Conservation (phyloP, 2,888 invertebrate species). For the Caenorhabditis wallacei region DNA sequence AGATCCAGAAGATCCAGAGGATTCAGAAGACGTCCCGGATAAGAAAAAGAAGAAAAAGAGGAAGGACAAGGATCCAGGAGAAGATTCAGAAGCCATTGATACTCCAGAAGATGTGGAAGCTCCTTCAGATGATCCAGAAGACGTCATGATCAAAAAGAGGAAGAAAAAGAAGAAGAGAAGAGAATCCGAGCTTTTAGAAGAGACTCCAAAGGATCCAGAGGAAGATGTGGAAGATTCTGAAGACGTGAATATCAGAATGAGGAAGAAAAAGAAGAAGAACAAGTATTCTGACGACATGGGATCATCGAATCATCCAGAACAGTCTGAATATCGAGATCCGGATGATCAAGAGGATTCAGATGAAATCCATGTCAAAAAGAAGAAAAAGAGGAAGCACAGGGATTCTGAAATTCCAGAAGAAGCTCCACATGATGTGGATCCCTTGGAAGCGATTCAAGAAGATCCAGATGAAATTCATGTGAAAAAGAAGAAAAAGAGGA, state of each 20-base stretch:
- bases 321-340: background rate
- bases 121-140: background rate
- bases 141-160: background rate
- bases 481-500: conserved; percentile 16
- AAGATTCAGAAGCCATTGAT: background rate
- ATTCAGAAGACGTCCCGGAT: background rate
- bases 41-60: conserved; percentile 10
- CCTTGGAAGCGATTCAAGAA: conserved; percentile 6
- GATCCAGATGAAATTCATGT: background rate
- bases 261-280: too few species aligned
- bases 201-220: background rate
- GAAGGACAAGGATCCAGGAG: background rate
- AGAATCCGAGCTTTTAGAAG: background rate
- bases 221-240: too few species aligned
- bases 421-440: too few species aligned
- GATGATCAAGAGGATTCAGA: conserved; percentile 20
- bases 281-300: too few species aligned
- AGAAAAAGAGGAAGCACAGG: conserved; percentile 5
- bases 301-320: too few species aligned
- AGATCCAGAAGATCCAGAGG: background rate
- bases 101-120: background rate
- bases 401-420: background rate
- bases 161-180: conserved; percentile 6
- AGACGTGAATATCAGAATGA: too few species aligned
- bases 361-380: background rate